A percentile compares a stretch with the other conserved stretches of the same genome.
phyloP scores from a whole-genome alignment of 2,797 vertebrate genomes.

The Austrolebias charrua region DNA sequence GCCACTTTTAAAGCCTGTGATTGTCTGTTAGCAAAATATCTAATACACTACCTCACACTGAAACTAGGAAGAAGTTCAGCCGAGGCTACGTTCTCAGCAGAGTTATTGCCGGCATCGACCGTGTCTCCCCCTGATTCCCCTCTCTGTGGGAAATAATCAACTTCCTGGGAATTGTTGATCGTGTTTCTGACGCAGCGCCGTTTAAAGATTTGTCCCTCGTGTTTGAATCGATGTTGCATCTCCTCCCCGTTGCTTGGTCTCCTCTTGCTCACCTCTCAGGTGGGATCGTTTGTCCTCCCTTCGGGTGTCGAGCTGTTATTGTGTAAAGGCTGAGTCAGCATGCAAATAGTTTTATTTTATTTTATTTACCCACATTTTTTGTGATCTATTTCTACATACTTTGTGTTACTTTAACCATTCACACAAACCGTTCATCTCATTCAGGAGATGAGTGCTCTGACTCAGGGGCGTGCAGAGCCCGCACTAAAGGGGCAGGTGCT shows the following conservation, averaged over 20 bases:
- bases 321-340: not conserved
- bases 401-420: no score
- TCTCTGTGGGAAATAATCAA: conserved; percentile 47
- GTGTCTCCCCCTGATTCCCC: not conserved
- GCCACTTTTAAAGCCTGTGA: not conserved
- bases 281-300: conserved; percentile 18
- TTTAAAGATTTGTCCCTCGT: conserved; percentile 49
- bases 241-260: no score
- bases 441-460: no score
- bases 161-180: conserved; percentile 45
- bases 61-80: conserved; percentile 15
- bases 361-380: no score
- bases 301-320: conserved; percentile 43
- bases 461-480: no score
- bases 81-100: conserved; percentile 16
- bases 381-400: no score
- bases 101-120: conserved; percentile 25
- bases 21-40: no score
- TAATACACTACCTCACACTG: no score
- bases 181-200: conserved; percentile 31
- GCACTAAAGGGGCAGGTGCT: no score
- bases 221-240: conserved; percentile 40
- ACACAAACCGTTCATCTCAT: no score
- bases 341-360: no score
- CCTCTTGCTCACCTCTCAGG: conserved; percentile 28